A percentile compares a stretch with the other conserved stretches of the same genome.
Evolutionary conservation across 2,888 invertebrate genomes (phyloP).

Genomic region (Cacoxenus indagator): DNA sequence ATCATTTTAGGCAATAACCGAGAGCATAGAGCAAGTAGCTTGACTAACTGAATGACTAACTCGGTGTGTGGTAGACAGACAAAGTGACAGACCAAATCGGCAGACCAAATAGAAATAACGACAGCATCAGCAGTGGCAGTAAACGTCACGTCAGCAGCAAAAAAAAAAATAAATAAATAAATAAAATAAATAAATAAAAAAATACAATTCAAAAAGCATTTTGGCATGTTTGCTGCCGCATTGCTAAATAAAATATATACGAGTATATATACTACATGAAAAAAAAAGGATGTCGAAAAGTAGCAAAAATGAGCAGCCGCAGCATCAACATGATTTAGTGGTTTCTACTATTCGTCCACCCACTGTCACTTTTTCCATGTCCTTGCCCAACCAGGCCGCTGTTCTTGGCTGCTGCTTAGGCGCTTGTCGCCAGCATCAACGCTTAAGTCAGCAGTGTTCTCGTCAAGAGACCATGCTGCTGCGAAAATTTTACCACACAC

Average conservation of each 20-base stretch:
- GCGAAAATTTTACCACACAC: background rate
- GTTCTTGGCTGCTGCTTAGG: background rate
- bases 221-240: slow-evolving; percentile 59
- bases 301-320: background rate
- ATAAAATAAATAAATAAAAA: too few species aligned
- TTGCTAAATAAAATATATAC: background rate
- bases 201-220: slow-evolving; percentile 63
- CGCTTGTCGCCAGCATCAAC: background rate
- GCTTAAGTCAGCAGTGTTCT: background rate
- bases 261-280: too few species aligned
- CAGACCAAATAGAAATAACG: background rate
- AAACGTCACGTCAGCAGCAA: slow-evolving; percentile 25
- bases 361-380: background rate
- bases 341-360: background rate
- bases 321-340: slow-evolving; percentile 23
- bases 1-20: background rate
- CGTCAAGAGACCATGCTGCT: too few species aligned
- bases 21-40: too few species aligned
- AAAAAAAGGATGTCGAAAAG: background rate
- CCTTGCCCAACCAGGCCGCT: background rate
- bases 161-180: too few species aligned
- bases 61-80: background rate
- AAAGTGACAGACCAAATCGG: background rate
- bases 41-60: background rate
- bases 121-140: slow-evolving; percentile 1